Conservation (phyloP, 2,888 invertebrate genomes). For the Hemicrepidius hirtus region DNA sequence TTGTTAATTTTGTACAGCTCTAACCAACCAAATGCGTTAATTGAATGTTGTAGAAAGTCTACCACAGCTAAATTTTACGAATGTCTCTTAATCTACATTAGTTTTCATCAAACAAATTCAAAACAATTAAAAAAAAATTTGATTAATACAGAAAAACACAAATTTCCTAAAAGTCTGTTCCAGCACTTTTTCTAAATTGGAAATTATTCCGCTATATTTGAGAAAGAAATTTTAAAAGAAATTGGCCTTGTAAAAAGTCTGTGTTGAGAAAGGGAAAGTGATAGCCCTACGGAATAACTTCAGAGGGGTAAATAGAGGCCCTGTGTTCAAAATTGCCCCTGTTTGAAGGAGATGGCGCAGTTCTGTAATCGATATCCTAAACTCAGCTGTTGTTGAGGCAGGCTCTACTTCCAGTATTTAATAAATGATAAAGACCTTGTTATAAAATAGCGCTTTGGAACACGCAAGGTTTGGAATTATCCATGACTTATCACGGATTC, state of each 20-base stretch:
- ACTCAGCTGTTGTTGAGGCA: conserved; percentile 50
- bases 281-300: conserved; percentile 23
- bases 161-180: no score
- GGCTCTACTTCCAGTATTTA: conserved; percentile 22
- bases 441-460: conserved; percentile 26
- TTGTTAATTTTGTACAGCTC: conserved; percentile 8
- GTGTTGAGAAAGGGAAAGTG: conserved; percentile 14
- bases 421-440: conserved; percentile 32
- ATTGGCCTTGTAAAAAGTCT: conserved; percentile 17
- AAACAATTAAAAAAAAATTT: no score
- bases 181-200: background rate
- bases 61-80: background rate
- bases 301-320: conserved; percentile 10
- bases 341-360: conserved; percentile 39
- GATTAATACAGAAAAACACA: no score
- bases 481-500: conserved; percentile 6
- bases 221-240: conserved; percentile 1
- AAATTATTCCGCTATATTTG: background rate
- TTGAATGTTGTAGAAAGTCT: background rate
- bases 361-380: conserved; percentile 47
- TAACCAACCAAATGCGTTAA: background rate
- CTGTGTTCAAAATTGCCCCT: conserved; percentile 5
- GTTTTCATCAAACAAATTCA: no score
- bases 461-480: conserved; percentile 34
- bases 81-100: no score